Conservation (phyloP, 2,113 vertebrate species). For the Sinocyclocheilus rhinocerous region DNA sequence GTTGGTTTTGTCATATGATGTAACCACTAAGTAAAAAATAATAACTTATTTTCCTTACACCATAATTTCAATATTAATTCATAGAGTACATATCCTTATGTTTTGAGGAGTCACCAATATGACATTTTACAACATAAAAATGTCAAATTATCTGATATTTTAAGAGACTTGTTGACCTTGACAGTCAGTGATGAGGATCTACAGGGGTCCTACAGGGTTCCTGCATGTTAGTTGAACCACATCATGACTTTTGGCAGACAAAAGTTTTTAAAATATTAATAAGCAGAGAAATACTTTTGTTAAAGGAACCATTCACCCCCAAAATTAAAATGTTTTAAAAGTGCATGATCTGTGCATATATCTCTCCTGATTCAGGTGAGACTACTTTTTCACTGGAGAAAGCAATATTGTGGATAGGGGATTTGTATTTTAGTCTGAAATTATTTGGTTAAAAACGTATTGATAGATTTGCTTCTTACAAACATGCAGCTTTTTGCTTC, state of each 20-base stretch:
- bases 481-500: background rate
- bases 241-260: background rate
- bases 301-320: background rate
- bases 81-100: background rate
- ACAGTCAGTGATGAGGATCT: background rate
- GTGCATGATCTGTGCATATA: background rate
- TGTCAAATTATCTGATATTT: background rate
- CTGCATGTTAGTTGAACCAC: background rate
- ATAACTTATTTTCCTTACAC: too few species aligned
- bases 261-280: too few species aligned
- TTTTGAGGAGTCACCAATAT: background rate
- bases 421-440: too few species aligned
- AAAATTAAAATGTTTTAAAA: too few species aligned
- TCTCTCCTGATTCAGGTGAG: background rate
- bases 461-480: background rate
- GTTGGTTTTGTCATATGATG: too few species aligned
- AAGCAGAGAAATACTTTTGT: background rate
- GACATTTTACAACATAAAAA: too few species aligned
- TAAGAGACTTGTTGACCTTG: background rate
- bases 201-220: background rate
- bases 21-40: too few species aligned
- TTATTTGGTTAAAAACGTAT: background rate
- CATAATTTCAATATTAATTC: background rate
- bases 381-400: too few species aligned
- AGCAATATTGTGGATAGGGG: too few species aligned